Evolutionary conservation across 2,888 invertebrate genomes (phyloP).

Genomic region (Pantelozetes paolii): DNA sequence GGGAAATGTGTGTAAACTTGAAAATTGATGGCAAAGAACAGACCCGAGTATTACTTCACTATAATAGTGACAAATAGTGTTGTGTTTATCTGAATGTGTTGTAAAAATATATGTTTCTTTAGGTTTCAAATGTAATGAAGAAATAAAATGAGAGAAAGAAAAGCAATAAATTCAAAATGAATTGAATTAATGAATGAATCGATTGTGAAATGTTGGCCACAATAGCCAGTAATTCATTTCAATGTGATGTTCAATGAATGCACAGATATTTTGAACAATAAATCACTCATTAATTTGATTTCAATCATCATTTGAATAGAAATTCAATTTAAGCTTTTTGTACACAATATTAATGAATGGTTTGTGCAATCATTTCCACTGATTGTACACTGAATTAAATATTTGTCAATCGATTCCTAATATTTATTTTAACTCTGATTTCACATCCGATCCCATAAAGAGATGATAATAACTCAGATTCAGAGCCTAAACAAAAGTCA

Average conservation of each 20-base stretch:
- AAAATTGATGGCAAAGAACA: background rate
- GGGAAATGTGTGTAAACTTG: background rate
- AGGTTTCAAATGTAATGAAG: background rate
- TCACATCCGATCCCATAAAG: background rate
- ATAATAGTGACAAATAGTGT: constrained; percentile 29
- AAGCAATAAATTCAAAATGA: background rate
- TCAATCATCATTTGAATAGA: too few species aligned
- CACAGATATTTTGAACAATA: too few species aligned
- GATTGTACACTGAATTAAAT: too few species aligned
- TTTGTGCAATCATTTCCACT: too few species aligned
- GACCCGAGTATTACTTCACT: background rate
- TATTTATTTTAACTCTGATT: background rate
- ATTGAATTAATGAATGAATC: too few species aligned
- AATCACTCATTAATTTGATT: too few species aligned
- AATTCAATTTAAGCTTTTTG: too few species aligned
- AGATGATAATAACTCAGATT: constrained; percentile 13
- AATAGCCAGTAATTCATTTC: too few species aligned
- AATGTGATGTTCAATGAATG: too few species aligned
- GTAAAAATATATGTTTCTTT: constrained; percentile 6
- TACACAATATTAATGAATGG: too few species aligned
- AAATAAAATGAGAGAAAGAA: background rate
- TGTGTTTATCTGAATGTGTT: background rate
- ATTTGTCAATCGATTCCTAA: background rate
- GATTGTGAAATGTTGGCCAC: too few species aligned
- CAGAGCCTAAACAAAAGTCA: background rate